Conservation (phyloP, 1,140 invertebrate species). For the Cheumatopsyche charites region DNA sequence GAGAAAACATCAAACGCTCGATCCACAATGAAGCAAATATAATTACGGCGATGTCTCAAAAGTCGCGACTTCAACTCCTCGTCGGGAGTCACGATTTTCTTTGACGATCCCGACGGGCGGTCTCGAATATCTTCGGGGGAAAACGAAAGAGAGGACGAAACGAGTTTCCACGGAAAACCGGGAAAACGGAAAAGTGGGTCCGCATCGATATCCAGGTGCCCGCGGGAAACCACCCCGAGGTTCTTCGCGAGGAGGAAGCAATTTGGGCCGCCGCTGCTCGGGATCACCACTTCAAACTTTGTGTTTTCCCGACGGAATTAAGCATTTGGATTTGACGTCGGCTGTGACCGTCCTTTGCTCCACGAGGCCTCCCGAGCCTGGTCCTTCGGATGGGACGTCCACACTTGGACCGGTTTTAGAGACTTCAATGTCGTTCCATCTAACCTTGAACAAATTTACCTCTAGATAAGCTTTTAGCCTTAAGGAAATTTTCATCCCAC, state of each 20-base stretch:
- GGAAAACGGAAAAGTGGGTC: background rate
- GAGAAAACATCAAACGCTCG: background rate
- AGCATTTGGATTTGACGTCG: slow-evolving; percentile 39
- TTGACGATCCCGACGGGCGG: slow-evolving; percentile 13
- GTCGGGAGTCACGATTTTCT: slow-evolving; percentile 20
- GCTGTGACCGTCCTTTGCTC: slow-evolving; percentile 25
- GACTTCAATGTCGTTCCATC: too few species aligned
- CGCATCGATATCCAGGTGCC: slow-evolving; percentile 28
- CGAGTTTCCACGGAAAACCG: slow-evolving; percentile 20
- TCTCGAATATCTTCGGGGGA: background rate
- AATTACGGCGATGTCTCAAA: background rate
- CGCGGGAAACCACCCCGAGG: slow-evolving; percentile 15
- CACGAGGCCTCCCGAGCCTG: background rate
- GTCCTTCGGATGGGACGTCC: background rate
- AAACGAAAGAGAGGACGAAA: background rate
- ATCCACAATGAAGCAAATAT: background rate
- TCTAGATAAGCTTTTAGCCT: too few species aligned
- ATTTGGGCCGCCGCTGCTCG: slow-evolving; percentile 34
- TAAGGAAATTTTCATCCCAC: too few species aligned
- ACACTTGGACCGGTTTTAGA: background rate
- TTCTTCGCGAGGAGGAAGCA: slow-evolving; percentile 11
- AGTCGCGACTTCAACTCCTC: background rate
- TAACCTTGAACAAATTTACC: too few species aligned
- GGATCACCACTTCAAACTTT: slow-evolving; percentile 38
- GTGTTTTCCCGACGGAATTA: slow-evolving; percentile 34